phyloP scores from a whole-genome alignment of 2,797 vertebrate species.

The Lepus oiostolus region DNA sequence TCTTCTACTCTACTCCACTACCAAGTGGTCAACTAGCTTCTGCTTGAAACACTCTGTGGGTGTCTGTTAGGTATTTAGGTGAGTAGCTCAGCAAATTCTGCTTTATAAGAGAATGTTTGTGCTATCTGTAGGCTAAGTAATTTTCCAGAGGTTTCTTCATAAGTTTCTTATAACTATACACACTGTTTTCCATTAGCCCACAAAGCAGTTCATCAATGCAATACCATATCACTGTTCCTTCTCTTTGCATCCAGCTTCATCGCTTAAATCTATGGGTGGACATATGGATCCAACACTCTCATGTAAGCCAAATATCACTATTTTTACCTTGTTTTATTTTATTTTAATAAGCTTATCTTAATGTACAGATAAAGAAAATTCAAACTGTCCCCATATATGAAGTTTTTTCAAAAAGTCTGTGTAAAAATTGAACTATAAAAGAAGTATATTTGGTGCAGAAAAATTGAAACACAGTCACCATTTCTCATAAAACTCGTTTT shows the following conservation, averaged over 20 bases:
- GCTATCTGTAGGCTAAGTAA: neutral
- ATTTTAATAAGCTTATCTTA: neutral
- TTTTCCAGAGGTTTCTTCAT: neutral
- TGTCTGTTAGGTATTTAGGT: neutral
- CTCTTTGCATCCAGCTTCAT: neutral
- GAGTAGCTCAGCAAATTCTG: neutral
- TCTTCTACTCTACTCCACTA: neutral
- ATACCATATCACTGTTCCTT: neutral
- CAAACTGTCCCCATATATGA: too few species aligned
- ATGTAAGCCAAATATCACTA: neutral
- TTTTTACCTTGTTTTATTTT: neutral
- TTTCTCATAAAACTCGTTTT: too few species aligned
- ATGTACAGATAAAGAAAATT: neutral
- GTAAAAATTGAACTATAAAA: too few species aligned
- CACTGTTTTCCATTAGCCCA: neutral
- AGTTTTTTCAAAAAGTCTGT: too few species aligned
- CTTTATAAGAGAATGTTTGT: neutral
- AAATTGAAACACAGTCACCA: too few species aligned
- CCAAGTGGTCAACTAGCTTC: neutral
- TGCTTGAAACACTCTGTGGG: neutral
- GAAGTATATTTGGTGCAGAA: too few species aligned
- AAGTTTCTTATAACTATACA: neutral
- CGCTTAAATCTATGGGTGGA: neutral
- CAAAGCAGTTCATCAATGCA: neutral
- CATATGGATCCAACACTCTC: neutral